Evolutionary conservation across 2,888 invertebrate species (phyloP).

Genomic region (Reticulitermes lucifugus): DNA sequence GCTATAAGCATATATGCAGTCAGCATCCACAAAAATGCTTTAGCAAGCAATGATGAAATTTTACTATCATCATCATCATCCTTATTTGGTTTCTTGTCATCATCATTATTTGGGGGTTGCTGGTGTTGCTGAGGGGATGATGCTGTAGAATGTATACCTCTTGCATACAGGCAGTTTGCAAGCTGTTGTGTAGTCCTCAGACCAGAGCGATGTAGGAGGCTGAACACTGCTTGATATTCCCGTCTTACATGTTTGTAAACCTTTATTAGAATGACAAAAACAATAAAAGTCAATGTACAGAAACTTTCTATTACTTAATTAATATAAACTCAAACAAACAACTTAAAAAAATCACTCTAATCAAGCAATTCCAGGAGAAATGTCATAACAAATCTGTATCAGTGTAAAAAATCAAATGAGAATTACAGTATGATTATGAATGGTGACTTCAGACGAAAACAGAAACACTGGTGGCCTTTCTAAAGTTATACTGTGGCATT

Average conservation of each 20-base stretch:
- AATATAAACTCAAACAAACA: not conserved
- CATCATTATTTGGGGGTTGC: constrained; percentile 44
- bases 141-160: constrained; percentile 50
- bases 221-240: constrained; percentile 70
- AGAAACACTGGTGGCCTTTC: not conserved
- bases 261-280: constrained; percentile 55
- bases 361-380: not conserved
- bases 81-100: constrained; percentile 56
- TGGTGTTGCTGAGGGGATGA: constrained; percentile 47
- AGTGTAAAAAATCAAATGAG: too few species aligned
- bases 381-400: not conserved
- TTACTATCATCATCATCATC: constrained; percentile 74
- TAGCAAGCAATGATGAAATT: constrained; percentile 77
- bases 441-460: not conserved
- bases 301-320: not conserved
- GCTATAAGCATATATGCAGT: constrained; percentile 80
- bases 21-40: constrained; percentile 84
- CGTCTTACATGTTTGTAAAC: constrained; percentile 61
- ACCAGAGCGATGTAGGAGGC: constrained; percentile 54
- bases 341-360: not conserved
- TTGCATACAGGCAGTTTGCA: constrained; percentile 47
- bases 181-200: constrained; percentile 55
- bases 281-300: not conserved
- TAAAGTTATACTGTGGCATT: not conserved
- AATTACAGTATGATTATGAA: not conserved